A percentile compares a stretch with the other conserved stretches of the same genome.
phyloP scores from a whole-genome alignment of 1,140 invertebrate species.

The Aphaenogaster ashmeadi region DNA sequence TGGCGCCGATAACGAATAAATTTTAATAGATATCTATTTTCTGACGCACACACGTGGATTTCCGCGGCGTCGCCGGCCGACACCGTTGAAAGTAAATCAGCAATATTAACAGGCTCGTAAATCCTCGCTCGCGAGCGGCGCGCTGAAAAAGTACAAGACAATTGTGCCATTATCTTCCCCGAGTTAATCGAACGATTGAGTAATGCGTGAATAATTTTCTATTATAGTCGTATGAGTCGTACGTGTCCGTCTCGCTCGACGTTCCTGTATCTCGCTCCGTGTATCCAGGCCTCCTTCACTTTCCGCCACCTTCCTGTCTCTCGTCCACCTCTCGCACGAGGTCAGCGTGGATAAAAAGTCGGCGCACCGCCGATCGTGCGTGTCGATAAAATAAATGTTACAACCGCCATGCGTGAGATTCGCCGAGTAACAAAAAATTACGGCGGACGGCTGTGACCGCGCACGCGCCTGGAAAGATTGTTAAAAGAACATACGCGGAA shows the following conservation, averaged over 20 bases:
- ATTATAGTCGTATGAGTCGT: constrained; percentile 62
- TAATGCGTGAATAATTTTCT: constrained; percentile 72
- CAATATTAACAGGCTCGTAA: constrained; percentile 55
- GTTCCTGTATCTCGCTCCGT: constrained; percentile 3
- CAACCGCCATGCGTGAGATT: constrained; percentile 19
- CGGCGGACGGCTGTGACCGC: not conserved
- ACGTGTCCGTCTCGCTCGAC: constrained; percentile 34
- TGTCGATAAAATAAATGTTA: constrained; percentile 65
- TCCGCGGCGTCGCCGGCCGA: constrained; percentile 33
- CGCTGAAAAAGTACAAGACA: constrained; percentile 63
- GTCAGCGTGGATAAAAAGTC: constrained; percentile 64
- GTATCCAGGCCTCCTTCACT: constrained; percentile 12
- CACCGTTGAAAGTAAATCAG: constrained; percentile 59
- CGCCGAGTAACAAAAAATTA: constrained; percentile 12
- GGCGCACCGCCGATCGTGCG: constrained; percentile 50
- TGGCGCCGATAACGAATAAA: constrained; percentile 48
- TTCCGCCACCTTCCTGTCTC: constrained; percentile 38
- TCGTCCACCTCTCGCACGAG: constrained; percentile 39
- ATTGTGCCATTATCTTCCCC: constrained; percentile 61
- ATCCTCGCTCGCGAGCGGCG: constrained; percentile 42
- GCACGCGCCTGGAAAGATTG: constrained; percentile 3
- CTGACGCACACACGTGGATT: constrained; percentile 5
- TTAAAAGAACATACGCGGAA: not conserved
- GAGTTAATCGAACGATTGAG: constrained; percentile 68
- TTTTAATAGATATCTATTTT: constrained; percentile 55